Conservation (phyloP, 30 jellyfish, hydroid and myxozoan species). For the Hydractinia symbiolongicarpus region DNA sequence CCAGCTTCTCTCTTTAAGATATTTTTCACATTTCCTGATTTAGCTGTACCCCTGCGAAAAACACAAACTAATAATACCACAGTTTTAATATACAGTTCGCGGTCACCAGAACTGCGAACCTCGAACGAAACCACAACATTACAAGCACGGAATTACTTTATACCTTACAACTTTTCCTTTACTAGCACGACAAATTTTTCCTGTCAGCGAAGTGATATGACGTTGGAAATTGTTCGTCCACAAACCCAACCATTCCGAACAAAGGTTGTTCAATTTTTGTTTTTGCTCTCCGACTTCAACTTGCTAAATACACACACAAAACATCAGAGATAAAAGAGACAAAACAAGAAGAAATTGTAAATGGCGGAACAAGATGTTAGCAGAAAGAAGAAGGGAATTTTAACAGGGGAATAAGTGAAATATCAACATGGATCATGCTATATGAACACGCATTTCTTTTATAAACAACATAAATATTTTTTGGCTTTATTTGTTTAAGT, state of each 20-base stretch:
- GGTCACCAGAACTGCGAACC: neutral
- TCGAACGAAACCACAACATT: too few species aligned
- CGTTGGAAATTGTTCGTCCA: conserved; percentile 47
- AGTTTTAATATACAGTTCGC: too few species aligned
- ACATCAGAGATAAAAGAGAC: neutral
- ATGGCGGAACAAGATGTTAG: neutral
- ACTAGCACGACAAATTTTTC: conserved; percentile 60
- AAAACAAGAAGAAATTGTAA: neutral
- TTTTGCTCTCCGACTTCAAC: conserved; percentile 32
- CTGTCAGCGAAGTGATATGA: conserved; percentile 56
- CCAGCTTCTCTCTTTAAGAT: neutral
- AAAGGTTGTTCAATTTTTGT: conserved; percentile 22
- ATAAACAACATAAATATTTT: too few species aligned
- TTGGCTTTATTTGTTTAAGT: too few species aligned
- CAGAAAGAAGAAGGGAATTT: neutral
- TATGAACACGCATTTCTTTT: too few species aligned
- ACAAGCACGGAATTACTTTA: too few species aligned
- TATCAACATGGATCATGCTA: too few species aligned
- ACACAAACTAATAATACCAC: too few species aligned
- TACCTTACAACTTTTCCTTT: conserved; percentile 73
- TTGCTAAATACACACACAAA: neutral
- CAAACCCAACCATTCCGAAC: conserved; percentile 43
- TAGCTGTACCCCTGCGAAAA: conserved; percentile 1
- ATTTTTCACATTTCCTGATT: neutral
- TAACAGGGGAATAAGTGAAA: neutral